Evolutionary conservation across 1,140 invertebrate species (phyloP), one percentile per base, ranked within the genome.

Genomic region (Ceratina japonica): DNA sequence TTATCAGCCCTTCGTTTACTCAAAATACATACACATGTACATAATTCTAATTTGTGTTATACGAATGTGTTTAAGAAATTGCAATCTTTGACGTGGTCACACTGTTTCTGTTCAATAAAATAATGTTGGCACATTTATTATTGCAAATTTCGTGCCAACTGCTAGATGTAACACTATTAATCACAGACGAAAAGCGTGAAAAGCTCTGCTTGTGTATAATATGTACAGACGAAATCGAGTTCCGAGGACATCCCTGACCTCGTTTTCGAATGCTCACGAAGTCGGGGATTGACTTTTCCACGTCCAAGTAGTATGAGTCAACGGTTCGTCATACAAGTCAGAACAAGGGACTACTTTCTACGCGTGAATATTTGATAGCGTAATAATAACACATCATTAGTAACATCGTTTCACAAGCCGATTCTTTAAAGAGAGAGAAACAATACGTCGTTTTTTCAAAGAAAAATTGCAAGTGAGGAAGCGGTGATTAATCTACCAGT

Each of bases 301-400:
- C 58, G 44, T 0, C 1, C 37, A 61, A 80, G 72, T 80, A 54
- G 78, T 80, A 69, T 80, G 72, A 75, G 72, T 80, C 72, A 56
- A 75, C 73, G n/a, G 51, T 62, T 3, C 7, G 72, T 56, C 72
- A 4, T 54, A 75, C 62, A 31, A 68, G 15, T n/a, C 16, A 4
- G 37, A 18, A 18, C 44, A 15, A 24, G 51, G 58, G 51, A 62
- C 20, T 49, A 73, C 49, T n/a, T 52, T 68, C 1, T 27, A 16
- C 3, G 8, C 15, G 15, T 73, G 4, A 66, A 56, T 73, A 22
- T 72, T 58, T 72, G 59, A 79, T 72, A 31, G 20, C 2, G 22
- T 49, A 24, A 58, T 24, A 15, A 27, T n/a, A 16, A 27, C 22
- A 31, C 51, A 58, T 31, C 7, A 7, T 27, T 27, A 12, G 13